Evolutionary conservation across 1,140 invertebrate genomes (phyloP), one percentile per base, ranked within the genome.

Genomic region (Drosophila nigromelanica): DNA sequence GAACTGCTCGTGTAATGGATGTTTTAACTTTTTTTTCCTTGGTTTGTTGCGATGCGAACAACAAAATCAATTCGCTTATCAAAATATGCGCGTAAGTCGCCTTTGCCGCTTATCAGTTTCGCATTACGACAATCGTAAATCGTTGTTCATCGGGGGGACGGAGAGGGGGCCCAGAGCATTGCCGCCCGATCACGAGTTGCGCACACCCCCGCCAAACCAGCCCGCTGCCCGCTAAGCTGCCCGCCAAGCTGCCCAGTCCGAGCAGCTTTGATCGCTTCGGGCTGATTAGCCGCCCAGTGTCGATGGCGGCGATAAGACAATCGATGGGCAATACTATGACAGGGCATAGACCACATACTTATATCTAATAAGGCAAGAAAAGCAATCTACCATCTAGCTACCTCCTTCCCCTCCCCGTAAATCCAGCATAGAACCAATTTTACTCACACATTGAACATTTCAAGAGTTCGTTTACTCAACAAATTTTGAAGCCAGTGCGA

Each of bases 401-500:
- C 21, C 21, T 1, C 1, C 2, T 2, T 24, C 2, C 21, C 21
- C 21, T 24, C 0, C 3, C 21, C 21, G 21, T 24, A 4, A 2
- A 24, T 24, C 21, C 39, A 61, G 62, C 66, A 50, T 55, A 42
- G 18, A 58, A 45, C 62, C 63, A 59, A 60, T 69, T 55, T 45
- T 35, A 5, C 59, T 69, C 30, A 47, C 54, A 43, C 58, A 14
- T 11, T 37, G 30, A 30, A 43, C 12, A 15, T 50, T 37, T 55
- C 18, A 12, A 33, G 18, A 33, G 18, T 52, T 30, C 69, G 54
- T 86, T 86, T 78, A 72, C 52, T 11, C 48, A 72, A 70, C n/a
- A 62, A 87, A 86, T 83, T 83, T 85, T 52, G 70, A 61, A 56
- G 39, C 56, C 52, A 48, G 72, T 83, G 80, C 47, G 68, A 83